Base-by-base conservation (phyloP, 2,113 vertebrate genomes). In the Progne subis region DNA sequence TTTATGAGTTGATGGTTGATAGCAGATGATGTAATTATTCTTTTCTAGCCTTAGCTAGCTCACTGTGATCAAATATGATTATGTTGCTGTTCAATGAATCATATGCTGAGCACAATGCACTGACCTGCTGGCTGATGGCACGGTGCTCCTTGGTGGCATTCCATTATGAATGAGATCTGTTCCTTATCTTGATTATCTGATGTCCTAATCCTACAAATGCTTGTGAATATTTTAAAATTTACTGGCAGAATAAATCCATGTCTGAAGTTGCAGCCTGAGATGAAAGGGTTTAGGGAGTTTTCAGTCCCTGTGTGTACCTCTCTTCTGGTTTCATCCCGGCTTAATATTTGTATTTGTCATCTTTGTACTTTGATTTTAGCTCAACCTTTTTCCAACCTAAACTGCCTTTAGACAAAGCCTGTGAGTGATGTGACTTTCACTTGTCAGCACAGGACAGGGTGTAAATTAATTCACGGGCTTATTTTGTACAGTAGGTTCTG, bases 1-100 rank as follows among this genome's bases (percentile, higher is more conserved):
- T 69, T 95, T 88, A 76, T 86, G 88, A 92, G 50, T 88, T 77
- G 70, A 31, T 28, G 63, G 72, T 18, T 94, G 92, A 80, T 72
- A 80, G 59, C 67, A 90, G 75, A 91, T 90, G 75, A 69, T 2
- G 2, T 82, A 90, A 72, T 88, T 94, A 69, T 81, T 87, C 59
- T 80, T 94, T 88, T 83, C 61, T 75, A 88, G 61, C 46, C 29
- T 61, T 53, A 56, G 32, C 69, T 89, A 34, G 41, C 67, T 94
- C 67, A 7, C 37, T 67, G 49, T 79, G 88, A 80, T 93, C 94
- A 92, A 88, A 92, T 85, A 49, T 0, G 23, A 92, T 90, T 82
- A 81, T 39, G 18, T 90, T 88, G 59, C 61, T 86, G 63, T 86
- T 69, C 84, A 90, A 39, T 83, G 88, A 92, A 86, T 92, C 9